Evolutionary conservation across 30 jellyfish, hydroid and myxozoan species (phyloP).

Genomic region (Chrysaora quinquecirrha): DNA sequence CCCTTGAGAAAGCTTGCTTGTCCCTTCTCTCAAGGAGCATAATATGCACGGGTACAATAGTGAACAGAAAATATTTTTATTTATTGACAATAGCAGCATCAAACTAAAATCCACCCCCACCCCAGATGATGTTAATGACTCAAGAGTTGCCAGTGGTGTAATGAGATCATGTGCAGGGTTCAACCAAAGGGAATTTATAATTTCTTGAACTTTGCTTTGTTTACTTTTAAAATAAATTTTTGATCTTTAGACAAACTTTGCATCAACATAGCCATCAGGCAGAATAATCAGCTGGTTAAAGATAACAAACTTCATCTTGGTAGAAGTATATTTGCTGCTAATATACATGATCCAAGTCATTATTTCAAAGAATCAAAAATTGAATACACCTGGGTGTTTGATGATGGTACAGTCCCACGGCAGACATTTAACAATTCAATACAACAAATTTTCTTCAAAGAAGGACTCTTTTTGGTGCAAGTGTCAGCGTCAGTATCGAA

Average conservation of each 20-base stretch:
- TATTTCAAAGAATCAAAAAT: conserved; percentile 24
- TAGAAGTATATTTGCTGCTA: conserved; percentile 13
- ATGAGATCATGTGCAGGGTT: too few species aligned
- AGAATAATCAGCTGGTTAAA: conserved; percentile 3
- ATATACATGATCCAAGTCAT: conserved; percentile 53
- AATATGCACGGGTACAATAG: too few species aligned
- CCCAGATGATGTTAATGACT: too few species aligned
- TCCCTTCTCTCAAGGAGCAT: too few species aligned
- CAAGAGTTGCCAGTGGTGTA: too few species aligned
- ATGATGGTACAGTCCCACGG: conserved; percentile 39
- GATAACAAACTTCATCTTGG: conserved; percentile 32
- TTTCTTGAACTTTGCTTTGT: too few species aligned
- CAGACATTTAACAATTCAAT: conserved; percentile 4
- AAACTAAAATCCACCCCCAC: too few species aligned
- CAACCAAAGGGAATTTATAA: too few species aligned
- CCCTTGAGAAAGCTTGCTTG: too few species aligned
- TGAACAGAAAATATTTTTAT: too few species aligned
- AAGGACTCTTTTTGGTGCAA: conserved; percentile 48
- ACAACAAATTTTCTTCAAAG: conserved; percentile 26
- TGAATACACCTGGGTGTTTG: conserved; percentile 32
- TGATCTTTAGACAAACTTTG: conserved; percentile 22
- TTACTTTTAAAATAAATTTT: too few species aligned
- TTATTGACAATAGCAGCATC: too few species aligned
- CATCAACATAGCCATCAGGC: conserved; percentile 10
- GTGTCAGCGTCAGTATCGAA: conserved; percentile 32